phyloP scores from a whole-genome alignment of 2,797 vertebrate species.

The Oreochromis grahami region DNA sequence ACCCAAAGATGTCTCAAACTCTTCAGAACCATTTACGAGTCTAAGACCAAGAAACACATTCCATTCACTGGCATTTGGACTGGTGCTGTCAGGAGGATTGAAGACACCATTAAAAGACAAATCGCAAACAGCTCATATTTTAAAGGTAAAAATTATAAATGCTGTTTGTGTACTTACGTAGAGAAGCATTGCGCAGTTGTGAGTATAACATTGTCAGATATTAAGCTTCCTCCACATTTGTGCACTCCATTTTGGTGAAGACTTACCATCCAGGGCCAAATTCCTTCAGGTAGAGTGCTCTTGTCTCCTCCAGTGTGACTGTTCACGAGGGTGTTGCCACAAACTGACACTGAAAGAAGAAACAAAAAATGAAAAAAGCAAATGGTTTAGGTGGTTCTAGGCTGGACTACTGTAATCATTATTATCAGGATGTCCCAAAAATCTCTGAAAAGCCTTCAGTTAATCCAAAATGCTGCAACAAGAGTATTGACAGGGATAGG shows the following conservation, averaged over 20 bases:
- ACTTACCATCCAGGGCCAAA: constrained; percentile 57
- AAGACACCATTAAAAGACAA: background rate
- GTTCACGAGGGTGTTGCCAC: constrained; percentile 33
- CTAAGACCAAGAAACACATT: constrained; percentile 34
- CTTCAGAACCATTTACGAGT: background rate
- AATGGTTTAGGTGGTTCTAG: background rate
- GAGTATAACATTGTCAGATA: constrained; percentile 32
- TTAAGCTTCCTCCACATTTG: constrained; percentile 49
- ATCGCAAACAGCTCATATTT: background rate
- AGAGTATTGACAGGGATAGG: background rate
- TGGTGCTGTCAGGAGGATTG: background rate
- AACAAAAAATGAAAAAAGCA: background rate
- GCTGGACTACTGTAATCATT: background rate
- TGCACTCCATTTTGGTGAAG: constrained; percentile 33
- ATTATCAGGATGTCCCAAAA: background rate
- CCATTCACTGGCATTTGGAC: constrained; percentile 40
- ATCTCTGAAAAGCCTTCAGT: background rate
- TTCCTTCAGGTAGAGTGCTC: background rate
- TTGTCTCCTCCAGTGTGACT: background rate
- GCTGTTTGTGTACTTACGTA: constrained; percentile 1
- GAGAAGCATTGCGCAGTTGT: constrained; percentile 46
- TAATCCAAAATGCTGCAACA: background rate
- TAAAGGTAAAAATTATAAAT: background rate
- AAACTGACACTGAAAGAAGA: background rate
- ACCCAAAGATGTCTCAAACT: constrained; percentile 6